Evolutionary conservation across 2,888 invertebrate genomes (phyloP), one percentile per base, ranked within the genome.

Genomic region (Acanthopleura granulata): DNA sequence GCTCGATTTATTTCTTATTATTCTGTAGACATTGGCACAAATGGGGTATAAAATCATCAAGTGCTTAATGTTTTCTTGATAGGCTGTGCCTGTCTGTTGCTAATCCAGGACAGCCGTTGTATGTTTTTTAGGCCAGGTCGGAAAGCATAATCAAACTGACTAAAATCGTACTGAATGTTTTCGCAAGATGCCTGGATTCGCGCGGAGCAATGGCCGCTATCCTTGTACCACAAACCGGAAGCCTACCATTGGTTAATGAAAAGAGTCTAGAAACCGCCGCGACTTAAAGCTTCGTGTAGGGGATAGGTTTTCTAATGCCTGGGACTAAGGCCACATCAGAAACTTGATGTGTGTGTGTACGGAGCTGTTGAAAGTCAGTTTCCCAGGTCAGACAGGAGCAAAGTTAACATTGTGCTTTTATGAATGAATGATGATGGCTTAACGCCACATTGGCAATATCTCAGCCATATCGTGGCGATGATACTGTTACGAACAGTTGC

Each of bases 101-200:
- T 6, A 6, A 9, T 40, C 3, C 9, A 40, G 40, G 80, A 72
- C 62, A 74, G 29, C 79, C 79, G 25, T 86, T 86, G 0, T 85
- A 84, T 69, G 84, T 87, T 75, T 78, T 80, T 51, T 78, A 85
- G 81, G 86, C 87, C n/a, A 84, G 85, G 0, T 81, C 82, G 40
- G 88, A 85, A 74, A 85, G 86, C 49, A 78, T 87, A 18, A 79
- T 84, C 75, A 75, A 76, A 27, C 78, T 89, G 15, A 79, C 81
- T 0, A 82, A 83, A 72, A 82, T 87, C 70, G 78, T 88, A 76
- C 77, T 84, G 87, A 14, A 72, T 73, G 22, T 86, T 78, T 77
- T 73, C 87, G n/a, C 83, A 85, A 62, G 87, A 88, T 73, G 77
- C 76, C 18, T 89, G 88, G 88, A 75, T 88, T 9, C 75, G 78